Evolutionary conservation across 2,888 invertebrate species (phyloP).

Genomic region (Theretra japonica): DNA sequence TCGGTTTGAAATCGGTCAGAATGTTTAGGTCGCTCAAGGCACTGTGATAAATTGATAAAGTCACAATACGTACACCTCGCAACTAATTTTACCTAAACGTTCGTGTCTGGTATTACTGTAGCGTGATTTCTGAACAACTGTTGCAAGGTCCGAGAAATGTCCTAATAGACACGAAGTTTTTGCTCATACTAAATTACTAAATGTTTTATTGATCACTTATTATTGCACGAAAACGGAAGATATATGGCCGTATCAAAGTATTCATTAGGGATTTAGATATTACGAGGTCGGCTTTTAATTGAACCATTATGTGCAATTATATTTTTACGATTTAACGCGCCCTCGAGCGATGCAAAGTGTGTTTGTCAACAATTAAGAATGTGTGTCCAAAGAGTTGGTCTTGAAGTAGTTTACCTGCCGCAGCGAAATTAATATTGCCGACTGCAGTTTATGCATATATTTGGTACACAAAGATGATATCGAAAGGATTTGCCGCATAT

Average conservation of each 20-base stretch:
- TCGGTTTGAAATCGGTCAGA: background rate
- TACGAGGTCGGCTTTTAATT: slow-evolving; percentile 59
- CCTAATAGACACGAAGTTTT: slow-evolving; percentile 1
- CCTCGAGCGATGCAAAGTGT: slow-evolving; percentile 40
- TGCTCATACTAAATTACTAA: slow-evolving; percentile 39
- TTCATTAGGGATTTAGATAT: slow-evolving; percentile 50
- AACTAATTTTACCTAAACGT: background rate
- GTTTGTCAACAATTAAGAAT: slow-evolving; percentile 26
- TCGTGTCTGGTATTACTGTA: slow-evolving; percentile 14
- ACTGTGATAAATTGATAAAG: background rate
- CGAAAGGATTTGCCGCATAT: no score
- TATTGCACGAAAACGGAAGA: slow-evolving; percentile 50
- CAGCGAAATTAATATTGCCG: background rate
- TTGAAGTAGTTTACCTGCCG: slow-evolving; percentile 11
- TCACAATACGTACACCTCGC: background rate
- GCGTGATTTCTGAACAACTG: slow-evolving; percentile 30
- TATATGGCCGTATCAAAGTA: slow-evolving; percentile 48
- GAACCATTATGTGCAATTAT: slow-evolving; percentile 56
- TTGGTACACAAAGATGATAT: no score
- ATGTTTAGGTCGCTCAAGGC: background rate
- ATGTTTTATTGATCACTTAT: slow-evolving; percentile 45
- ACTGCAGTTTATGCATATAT: no score
- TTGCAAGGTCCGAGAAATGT: slow-evolving; percentile 29
- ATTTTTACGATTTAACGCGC: slow-evolving; percentile 42
- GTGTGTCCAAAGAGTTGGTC: slow-evolving; percentile 7